Evolutionary conservation across 2,797 vertebrate species (phyloP).

Genomic region (Rhabdophis nuchalis): DNA sequence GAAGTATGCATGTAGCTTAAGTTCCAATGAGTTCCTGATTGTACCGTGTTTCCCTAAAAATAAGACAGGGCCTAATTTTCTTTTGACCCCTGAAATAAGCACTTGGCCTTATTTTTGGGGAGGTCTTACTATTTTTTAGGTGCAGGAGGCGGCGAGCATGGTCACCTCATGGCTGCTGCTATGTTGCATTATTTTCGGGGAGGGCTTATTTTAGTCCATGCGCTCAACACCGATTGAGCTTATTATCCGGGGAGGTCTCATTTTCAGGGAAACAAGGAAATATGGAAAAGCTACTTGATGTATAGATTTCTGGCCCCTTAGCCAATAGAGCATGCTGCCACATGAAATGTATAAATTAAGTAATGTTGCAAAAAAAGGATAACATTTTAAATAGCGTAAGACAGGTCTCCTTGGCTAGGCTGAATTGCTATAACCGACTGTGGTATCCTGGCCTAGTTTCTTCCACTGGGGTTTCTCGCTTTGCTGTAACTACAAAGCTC

Average conservation of each 20-base stretch:
- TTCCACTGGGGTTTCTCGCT: not conserved
- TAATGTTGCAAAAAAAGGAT: not conserved
- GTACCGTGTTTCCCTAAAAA: not conserved
- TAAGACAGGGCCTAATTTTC: too few species aligned
- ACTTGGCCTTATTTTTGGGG: too few species aligned
- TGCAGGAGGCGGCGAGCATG: too few species aligned
- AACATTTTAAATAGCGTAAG: not conserved
- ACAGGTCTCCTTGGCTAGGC: not conserved
- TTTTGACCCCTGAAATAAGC: too few species aligned
- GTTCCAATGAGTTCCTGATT: not conserved
- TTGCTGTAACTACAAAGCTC: not conserved
- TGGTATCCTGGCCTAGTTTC: not conserved
- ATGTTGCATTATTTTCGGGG: too few species aligned
- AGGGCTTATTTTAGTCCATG: too few species aligned
- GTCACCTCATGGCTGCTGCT: too few species aligned
- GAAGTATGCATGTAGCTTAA: not conserved
- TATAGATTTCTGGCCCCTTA: not conserved
- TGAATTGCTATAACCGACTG: not conserved
- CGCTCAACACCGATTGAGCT: too few species aligned
- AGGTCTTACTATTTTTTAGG: too few species aligned
- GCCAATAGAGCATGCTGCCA: not conserved
- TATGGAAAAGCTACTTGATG: not conserved
- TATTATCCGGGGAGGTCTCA: too few species aligned
- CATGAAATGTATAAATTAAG: not conserved
- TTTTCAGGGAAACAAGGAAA: too few species aligned